Base-by-base conservation (phyloP, 2,797 vertebrate species). In the Nothura maculosa region DNA sequence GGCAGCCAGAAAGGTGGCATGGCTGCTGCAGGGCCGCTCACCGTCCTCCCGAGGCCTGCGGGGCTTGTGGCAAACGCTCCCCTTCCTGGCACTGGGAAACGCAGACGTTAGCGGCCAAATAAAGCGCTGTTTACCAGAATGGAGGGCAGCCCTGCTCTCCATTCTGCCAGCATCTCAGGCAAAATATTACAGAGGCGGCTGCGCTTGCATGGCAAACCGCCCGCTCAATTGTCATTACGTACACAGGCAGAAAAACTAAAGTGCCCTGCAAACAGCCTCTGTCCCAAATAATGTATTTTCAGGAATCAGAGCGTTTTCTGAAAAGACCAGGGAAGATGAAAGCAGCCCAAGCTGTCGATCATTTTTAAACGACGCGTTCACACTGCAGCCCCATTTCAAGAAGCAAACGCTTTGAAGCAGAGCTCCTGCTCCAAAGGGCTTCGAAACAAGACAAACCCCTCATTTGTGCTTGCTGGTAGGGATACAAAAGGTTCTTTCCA, bases 401-500 rank as follows among this genome's bases (percentile, higher is more conserved):
- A 32, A 32, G 34, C 20, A 89, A 81, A 63, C n/a, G 32, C 66
- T 76, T 90, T 90, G 88, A 90, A 90, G 63, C 62, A 81, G 73
- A 58, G n/a, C 50, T 89, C 55, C 48, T 70, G 87, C 45, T 73
- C 89, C 45, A 93, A 89, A 96, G 55, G 70, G 81, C 48, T 78
- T 89, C 8, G 12, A 87, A 92, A 95, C 84, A 81, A 45, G 15
- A 25, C 48, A 50, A 50, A 45, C 43, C 48, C 48, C 30, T 52
- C 86, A 64, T 55, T 94, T 88, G 42, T 47, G 67, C 81, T 90
- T 80, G 72, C 34, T 79, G 30, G 36, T 81, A n/a, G 17, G 36
- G 92, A 81, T 17, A 24, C 17, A 87, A 85, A 82, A 91, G 47
- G 48, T 80, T 90, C 63, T 92, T 96, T 93, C 83, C 94, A 94